Base-by-base conservation (phyloP, 2,888 invertebrate species). In the Zygogramma bicolorata region DNA sequence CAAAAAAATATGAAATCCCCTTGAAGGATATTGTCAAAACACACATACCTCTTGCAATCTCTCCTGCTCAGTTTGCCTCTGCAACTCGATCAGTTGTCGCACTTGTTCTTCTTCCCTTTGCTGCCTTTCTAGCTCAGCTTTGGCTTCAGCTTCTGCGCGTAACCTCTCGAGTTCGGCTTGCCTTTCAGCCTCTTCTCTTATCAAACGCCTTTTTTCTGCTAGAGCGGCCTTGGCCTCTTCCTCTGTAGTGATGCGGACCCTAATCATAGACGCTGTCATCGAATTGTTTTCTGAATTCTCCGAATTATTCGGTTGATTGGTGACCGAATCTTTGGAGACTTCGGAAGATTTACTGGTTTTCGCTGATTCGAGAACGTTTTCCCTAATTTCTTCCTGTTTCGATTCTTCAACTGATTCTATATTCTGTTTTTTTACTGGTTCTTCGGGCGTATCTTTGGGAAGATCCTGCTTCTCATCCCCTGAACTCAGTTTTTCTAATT, bases 181-280 rank as follows among this genome's bases (percentile, higher is more conserved):
- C 72, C 93, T 88, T 89, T 98, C 97, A 10, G 97, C 94, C 86
- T 97, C 97, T 88, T 97, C 97, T 18, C 97, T 88, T 10, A 97
- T 97, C 73, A 95, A 89, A 71, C 96, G 90, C 77, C 97, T 89
- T 74, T 96, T 90, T 88, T 97, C 97, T 0, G 97, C 97, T 69
- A 98, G 88, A 68, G 97, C 97, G 18, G 97, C 97, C 87, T 97
- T 97, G 7, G 97, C 97, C 86, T 97, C 93, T 86, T 96, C 97
- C 88, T 96, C 97, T 2, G 96, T 96, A 8, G 94, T 95, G 79
- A 96, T 95, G 79, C 92, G 89, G 31, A 89, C 88, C 85, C 91
- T 92, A 73, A 91, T 91, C 90, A 93, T 91, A 38, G 93, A 93
- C 59, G 93, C 91, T 79, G 89, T 84, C 86, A 88, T 87, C 25